phyloP scores from a whole-genome alignment of 2,113 vertebrate genomes.

The Antechinus stuartii region DNA sequence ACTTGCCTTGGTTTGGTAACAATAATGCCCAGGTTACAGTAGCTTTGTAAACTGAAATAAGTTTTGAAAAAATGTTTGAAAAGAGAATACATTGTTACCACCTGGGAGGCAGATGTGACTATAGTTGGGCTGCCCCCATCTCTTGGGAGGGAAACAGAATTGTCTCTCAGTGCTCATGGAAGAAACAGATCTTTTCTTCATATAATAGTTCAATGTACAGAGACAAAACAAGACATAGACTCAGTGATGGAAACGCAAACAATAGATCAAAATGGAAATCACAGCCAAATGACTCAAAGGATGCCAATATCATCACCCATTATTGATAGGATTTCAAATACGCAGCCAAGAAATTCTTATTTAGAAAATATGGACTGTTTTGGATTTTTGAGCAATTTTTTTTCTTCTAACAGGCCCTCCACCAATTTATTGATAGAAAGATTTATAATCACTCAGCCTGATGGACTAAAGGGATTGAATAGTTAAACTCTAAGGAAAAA shows the following conservation, averaged over 20 bases:
- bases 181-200: constrained; percentile 23
- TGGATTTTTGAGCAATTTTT: constrained; percentile 44
- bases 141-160: background rate
- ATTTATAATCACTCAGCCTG: constrained; percentile 43
- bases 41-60: constrained; percentile 38
- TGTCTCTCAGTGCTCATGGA: background rate
- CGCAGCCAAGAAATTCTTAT: constrained; percentile 47
- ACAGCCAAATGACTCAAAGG: constrained; percentile 58
- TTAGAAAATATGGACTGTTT: constrained; percentile 58
- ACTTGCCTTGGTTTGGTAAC: background rate
- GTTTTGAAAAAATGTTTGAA: constrained; percentile 6
- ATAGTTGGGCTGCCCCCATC: background rate
- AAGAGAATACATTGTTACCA: background rate
- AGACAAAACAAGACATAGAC: constrained; percentile 7
- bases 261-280: constrained; percentile 62
- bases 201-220: constrained; percentile 1
- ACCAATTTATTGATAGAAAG: constrained; percentile 12
- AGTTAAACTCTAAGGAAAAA: constrained; percentile 40
- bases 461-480: background rate
- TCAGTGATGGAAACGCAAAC: constrained; percentile 60
- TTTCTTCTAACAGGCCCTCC: constrained; percentile 48
- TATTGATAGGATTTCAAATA: constrained; percentile 65
- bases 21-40: background rate
- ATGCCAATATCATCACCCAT: constrained; percentile 50
- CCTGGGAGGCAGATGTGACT: constrained; percentile 39